These are phyloP conservation scores for Eupsittula cactorum DNA, from an alignment of 2,113 vertebrate genomes.

Conservation along the genomic window DNA sequence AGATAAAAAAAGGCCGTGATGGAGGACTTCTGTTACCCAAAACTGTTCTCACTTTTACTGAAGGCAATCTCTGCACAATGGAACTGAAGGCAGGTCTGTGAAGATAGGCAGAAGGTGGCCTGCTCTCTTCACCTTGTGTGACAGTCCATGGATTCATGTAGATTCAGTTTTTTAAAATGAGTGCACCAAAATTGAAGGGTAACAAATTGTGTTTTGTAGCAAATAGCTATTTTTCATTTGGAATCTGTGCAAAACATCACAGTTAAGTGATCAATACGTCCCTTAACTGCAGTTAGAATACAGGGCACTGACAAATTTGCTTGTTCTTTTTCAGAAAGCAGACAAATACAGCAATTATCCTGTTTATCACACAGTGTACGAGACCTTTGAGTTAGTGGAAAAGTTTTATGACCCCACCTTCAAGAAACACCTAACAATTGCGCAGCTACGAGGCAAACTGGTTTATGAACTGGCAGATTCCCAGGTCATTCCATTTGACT, in stretches of 20 bases:
- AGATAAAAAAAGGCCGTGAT: neutral
- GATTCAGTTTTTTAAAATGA: neutral
- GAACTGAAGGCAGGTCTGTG: neutral
- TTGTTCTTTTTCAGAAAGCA: conserved; percentile 79
- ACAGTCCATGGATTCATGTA: neutral
- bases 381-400: conserved; percentile 93
- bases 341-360: conserved; percentile 93
- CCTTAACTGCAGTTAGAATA: neutral
- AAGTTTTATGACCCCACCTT: conserved; percentile 91
- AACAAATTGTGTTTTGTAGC: neutral
- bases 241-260: neutral
- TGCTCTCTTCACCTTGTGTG: neutral
- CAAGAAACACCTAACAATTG: conserved; percentile 82
- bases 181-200: neutral
- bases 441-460: conserved; percentile 86
- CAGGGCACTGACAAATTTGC: conserved; percentile 16
- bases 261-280: neutral
- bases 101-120: neutral
- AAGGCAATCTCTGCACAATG: neutral
- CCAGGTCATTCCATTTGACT: conserved; percentile 85
- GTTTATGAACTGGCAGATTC: conserved; percentile 88
- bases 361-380: conserved; percentile 92
- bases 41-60: neutral
- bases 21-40: neutral
- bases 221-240: neutral